phyloP scores from a whole-genome alignment of 2,797 vertebrate species.

The Tenualosa thibaudeaui region DNA sequence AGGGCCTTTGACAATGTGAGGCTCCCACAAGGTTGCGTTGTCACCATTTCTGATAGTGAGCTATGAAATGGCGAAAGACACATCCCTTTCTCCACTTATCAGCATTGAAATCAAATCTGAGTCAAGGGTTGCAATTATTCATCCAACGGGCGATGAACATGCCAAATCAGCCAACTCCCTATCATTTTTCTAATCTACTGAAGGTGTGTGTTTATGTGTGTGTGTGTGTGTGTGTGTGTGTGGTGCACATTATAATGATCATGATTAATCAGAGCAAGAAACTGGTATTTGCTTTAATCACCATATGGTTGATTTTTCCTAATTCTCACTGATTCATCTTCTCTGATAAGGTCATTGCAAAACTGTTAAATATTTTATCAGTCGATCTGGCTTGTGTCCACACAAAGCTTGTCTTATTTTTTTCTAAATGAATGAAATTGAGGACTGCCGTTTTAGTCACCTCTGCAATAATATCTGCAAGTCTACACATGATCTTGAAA shows the following conservation, averaged over 20 bases:
- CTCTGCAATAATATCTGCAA: not conserved
- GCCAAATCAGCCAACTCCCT: constrained; percentile 14
- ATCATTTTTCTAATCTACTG: not conserved
- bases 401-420: not conserved
- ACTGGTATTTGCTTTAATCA: constrained; percentile 8
- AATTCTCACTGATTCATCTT: not conserved
- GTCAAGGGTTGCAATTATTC: constrained; percentile 5
- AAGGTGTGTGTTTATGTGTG: not conserved
- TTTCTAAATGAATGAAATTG: not conserved
- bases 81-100: constrained; percentile 45
- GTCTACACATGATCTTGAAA: not conserved
- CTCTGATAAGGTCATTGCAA: not conserved
- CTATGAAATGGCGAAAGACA: constrained; percentile 37
- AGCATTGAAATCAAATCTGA: constrained; percentile 40
- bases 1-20: not conserved
- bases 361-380: not conserved
- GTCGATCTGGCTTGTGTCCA: not conserved
- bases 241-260: not conserved
- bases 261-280: not conserved
- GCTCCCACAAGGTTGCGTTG: constrained; percentile 3
- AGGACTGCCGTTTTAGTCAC: not conserved
- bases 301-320: not conserved
- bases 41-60: constrained; percentile 41
- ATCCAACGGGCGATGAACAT: constrained; percentile 1
- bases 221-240: not conserved